phyloP scores from a whole-genome alignment of 2,797 vertebrate species.

The Novumbra hubbsi region DNA sequence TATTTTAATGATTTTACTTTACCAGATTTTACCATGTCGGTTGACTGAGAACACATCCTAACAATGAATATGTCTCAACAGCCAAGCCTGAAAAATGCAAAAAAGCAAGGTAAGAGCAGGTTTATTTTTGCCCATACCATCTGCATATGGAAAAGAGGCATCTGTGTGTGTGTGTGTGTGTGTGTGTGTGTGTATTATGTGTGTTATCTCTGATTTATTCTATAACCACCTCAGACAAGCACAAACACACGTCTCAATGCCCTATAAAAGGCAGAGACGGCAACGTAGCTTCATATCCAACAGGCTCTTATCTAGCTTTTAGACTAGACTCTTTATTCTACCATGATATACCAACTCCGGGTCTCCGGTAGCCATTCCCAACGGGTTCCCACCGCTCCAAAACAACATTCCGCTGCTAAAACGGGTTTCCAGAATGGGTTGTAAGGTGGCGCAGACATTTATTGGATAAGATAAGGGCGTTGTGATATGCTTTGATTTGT shows the following conservation, averaged over 20 bases:
- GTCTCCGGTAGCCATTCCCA: neutral
- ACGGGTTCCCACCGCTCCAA: neutral
- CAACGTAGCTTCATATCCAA: slow-evolving; percentile 16
- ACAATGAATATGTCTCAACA: slow-evolving; percentile 48
- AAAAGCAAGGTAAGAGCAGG: slow-evolving; percentile 50
- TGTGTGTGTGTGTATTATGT: slow-evolving; percentile 13
- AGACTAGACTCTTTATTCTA: slow-evolving; percentile 19
- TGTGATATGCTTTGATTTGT: slow-evolving; percentile 50
- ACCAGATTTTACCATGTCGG: slow-evolving; percentile 3
- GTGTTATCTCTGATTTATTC: slow-evolving; percentile 44
- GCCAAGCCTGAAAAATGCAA: slow-evolving; percentile 60
- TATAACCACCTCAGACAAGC: slow-evolving; percentile 9
- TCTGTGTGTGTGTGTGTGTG: slow-evolving; percentile 16
- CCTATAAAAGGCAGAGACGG: slow-evolving; percentile 35
- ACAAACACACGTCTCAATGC: slow-evolving; percentile 27
- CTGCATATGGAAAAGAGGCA: slow-evolving; percentile 56
- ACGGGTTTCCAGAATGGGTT: slow-evolving; percentile 19
- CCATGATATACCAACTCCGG: neutral
- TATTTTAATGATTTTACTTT: slow-evolving; percentile 50
- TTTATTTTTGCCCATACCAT: slow-evolving; percentile 42
- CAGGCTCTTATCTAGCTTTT: slow-evolving; percentile 26
- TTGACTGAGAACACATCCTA: too few relatives aligned
- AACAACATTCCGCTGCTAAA: neutral
- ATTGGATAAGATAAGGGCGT: slow-evolving; percentile 36
- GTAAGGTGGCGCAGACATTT: slow-evolving; percentile 35